A percentile compares a stretch with the other conserved stretches of the same genome.
Conservation (phyloP, 2,888 invertebrate genomes). For the Sericinus montela region DNA sequence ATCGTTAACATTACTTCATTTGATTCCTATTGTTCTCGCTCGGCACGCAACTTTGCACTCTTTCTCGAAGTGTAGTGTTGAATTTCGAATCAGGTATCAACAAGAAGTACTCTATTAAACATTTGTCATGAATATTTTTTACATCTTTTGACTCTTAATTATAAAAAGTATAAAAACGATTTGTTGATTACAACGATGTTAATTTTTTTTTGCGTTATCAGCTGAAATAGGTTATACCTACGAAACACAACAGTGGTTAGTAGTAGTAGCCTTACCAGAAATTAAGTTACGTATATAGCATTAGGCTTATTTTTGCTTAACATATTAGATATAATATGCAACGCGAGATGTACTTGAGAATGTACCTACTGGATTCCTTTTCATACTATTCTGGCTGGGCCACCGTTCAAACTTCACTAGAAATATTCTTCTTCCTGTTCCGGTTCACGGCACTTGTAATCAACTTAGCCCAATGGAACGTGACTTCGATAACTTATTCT, state of each 20-base stretch:
- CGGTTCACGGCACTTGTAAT: conserved; percentile 38
- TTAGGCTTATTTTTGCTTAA: too few relatives aligned
- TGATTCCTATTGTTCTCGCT: conserved; percentile 66
- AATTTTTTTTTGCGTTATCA: too few relatives aligned
- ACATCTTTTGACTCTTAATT: conserved; percentile 16
- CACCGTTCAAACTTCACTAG: conserved; percentile 40
- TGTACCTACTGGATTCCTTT: too few relatives aligned
- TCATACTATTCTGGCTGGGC: conserved; percentile 36
- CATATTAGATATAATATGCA: too few relatives aligned
- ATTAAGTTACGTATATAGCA: too few relatives aligned
- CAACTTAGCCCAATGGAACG: conserved; percentile 32
- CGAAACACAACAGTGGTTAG: too few relatives aligned
- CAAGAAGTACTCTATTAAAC: conserved; percentile 20
- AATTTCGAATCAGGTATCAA: conserved; percentile 40
- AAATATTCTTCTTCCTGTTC: conserved; percentile 55
- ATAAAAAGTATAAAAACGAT: too few relatives aligned
- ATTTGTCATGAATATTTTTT: conserved; percentile 19
- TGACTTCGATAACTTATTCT: conserved; percentile 33
- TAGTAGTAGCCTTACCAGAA: too few relatives aligned
- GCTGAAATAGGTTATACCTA: too few relatives aligned
- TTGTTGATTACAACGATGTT: too few relatives aligned
- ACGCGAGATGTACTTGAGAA: too few relatives aligned
- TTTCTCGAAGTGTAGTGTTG: conserved; percentile 51
- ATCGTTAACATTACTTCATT: conserved; percentile 65
- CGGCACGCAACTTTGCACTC: conserved; percentile 45